phyloP scores from a whole-genome alignment of 2,113 vertebrate species.

The Gallinago paraguaiae region DNA sequence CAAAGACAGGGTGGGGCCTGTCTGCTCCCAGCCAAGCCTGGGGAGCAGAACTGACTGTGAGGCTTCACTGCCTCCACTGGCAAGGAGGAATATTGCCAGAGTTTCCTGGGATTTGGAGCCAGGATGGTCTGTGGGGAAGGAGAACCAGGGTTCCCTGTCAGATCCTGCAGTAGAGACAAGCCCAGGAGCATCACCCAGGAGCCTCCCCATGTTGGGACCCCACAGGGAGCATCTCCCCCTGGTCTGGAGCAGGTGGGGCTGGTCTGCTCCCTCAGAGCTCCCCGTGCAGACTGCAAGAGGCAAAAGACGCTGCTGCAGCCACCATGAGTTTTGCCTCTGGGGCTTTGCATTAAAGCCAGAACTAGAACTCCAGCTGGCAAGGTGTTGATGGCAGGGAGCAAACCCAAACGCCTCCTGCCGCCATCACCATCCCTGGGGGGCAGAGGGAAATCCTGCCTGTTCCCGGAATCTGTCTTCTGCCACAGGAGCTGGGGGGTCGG shows the following conservation, averaged over 20 bases:
- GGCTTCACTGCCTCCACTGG: background rate
- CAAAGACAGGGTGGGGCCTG: fast-evolving
- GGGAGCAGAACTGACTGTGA: fast-evolving
- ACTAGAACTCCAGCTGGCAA: background rate
- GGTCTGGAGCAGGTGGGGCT: background rate
- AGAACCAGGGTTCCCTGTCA: background rate
- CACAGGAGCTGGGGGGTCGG: fast-evolving
- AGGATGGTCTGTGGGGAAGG: background rate
- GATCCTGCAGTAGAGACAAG: background rate
- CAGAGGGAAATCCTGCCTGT: background rate
- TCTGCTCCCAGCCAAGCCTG: background rate
- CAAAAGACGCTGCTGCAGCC: background rate
- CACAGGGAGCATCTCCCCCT: background rate
- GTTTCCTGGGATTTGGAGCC: fast-evolving
- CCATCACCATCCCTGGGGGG: background rate
- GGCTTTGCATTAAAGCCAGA: background rate
- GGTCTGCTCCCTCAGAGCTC: fast-evolving
- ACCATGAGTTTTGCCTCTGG: fast-evolving
- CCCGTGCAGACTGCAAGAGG: fast-evolving
- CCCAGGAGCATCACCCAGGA: background rate
- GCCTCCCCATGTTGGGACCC: fast-evolving
- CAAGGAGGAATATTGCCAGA: background rate
- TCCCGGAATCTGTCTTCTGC: fast-evolving
- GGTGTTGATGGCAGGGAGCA: background rate
- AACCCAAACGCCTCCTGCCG: fast-evolving